Evolutionary conservation across 2,888 invertebrate genomes (phyloP).

Genomic region (Acleris holmiana): DNA sequence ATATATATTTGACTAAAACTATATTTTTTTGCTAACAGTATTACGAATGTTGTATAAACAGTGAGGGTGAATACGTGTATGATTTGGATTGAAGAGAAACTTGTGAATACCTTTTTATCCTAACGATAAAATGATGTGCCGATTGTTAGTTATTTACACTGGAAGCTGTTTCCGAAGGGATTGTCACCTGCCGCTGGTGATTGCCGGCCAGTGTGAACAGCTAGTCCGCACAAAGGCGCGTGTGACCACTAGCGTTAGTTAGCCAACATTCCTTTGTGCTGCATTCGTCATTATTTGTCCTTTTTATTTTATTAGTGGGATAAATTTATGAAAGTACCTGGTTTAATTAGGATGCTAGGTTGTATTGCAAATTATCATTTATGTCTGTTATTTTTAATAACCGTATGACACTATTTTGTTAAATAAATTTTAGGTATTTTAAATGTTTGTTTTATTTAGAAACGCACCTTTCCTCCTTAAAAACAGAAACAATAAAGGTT

Average conservation of each 20-base stretch:
- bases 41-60: slow-evolving; percentile 59
- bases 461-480: not conserved
- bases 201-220: slow-evolving; percentile 49
- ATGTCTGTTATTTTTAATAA: slow-evolving; percentile 84
- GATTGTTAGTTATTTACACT: slow-evolving; percentile 43
- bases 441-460: slow-evolving; percentile 22
- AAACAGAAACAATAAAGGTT: too few relatives aligned
- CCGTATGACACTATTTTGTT: slow-evolving; percentile 84
- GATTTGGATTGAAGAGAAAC: slow-evolving; percentile 18
- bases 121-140: slow-evolving; percentile 40
- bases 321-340: slow-evolving; percentile 83
- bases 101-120: slow-evolving; percentile 23
- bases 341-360: slow-evolving; percentile 84
- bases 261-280: slow-evolving; percentile 83
- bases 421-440: slow-evolving; percentile 81
- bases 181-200: not conserved
- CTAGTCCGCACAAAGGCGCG: slow-evolving; percentile 47
- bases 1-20: slow-evolving; percentile 52
- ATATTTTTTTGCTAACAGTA: slow-evolving; percentile 66
- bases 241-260: slow-evolving; percentile 65
- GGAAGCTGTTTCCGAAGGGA: slow-evolving; percentile 33
- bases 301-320: slow-evolving; percentile 69
- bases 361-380: slow-evolving; percentile 83
- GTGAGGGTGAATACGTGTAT: slow-evolving; percentile 37
- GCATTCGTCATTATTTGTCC: slow-evolving; percentile 76